Evolutionary conservation across 1,140 invertebrate genomes (phyloP).

Genomic region (Popillia japonica): DNA sequence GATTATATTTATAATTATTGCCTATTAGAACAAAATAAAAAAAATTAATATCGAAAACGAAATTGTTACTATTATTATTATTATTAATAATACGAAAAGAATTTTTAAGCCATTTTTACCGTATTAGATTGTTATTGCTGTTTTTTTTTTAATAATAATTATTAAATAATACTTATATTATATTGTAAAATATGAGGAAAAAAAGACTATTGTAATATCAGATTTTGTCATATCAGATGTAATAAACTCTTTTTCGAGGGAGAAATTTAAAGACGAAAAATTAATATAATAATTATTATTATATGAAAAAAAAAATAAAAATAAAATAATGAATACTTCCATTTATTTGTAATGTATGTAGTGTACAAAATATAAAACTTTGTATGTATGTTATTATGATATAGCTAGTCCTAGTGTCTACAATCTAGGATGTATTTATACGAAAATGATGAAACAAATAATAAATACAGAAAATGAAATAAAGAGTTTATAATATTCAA

Average conservation of each 20-base stretch:
- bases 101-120: background rate
- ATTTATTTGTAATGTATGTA: conserved; percentile 50
- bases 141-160: conserved; percentile 13
- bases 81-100: background rate
- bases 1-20: conserved; percentile 10
- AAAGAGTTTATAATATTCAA: conserved; percentile 49
- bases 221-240: conserved; percentile 35
- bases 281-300: background rate
- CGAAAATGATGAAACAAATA: conserved; percentile 50
- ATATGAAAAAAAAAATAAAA: background rate
- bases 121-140: background rate
- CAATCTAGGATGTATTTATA: conserved; percentile 57
- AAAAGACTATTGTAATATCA: conserved; percentile 14
- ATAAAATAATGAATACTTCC: conserved; percentile 46
- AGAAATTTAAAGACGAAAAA: background rate
- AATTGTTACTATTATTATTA: background rate
- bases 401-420: conserved; percentile 57
- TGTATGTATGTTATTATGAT: conserved; percentile 51
- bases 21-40: background rate
- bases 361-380: conserved; percentile 53
- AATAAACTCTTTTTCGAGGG: background rate
- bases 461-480: conserved; percentile 7
- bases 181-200: background rate
- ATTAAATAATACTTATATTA: background rate
- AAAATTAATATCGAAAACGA: background rate